These are phyloP conservation scores for Poecilia velifera DNA, from an alignment of 2,797 vertebrate genomes.

Conservation along the genomic window DNA sequence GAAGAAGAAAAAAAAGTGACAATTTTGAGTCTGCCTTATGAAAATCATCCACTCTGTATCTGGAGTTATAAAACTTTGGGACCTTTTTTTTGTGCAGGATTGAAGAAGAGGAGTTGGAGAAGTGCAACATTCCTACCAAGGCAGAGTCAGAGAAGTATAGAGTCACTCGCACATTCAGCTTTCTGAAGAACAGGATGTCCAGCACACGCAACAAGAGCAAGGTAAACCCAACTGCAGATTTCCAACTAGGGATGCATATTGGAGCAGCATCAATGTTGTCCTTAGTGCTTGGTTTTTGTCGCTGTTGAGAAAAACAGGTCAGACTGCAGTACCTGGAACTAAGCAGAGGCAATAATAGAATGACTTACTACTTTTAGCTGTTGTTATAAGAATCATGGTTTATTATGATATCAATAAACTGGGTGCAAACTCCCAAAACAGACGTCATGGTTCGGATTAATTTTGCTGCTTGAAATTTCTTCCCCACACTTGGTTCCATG, in stretches of 20 bases:
- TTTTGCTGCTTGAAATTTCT: neutral
- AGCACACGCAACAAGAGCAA: conserved; percentile 91
- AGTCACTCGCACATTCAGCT: conserved; percentile 95
- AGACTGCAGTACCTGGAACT: neutral
- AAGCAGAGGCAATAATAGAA: neutral
- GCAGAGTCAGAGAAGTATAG: conserved; percentile 92
- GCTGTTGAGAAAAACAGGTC: neutral
- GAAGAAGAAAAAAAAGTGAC: neutral
- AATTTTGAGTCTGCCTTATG: conserved; percentile 5
- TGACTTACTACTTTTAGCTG: neutral
- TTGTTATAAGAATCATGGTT: neutral
- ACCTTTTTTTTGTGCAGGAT: conserved; percentile 74
- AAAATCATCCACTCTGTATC: neutral
- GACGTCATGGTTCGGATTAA: neutral
- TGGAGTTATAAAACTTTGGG: neutral
- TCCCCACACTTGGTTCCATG: neutral
- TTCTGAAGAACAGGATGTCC: conserved; percentile 94
- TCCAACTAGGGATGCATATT: neutral
- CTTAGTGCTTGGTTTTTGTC: neutral
- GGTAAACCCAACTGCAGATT: conserved; percentile 56
- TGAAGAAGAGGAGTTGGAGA: conserved; percentile 91
- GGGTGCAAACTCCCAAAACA: neutral
- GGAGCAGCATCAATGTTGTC: neutral
- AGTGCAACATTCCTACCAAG: conserved; percentile 86
- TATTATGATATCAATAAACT: neutral